Percentiles rank a stretch among this genome's conserved stretches.
Conservation (phyloP, 1,140 invertebrate genomes). For the Calephelis virginiensis region DNA sequence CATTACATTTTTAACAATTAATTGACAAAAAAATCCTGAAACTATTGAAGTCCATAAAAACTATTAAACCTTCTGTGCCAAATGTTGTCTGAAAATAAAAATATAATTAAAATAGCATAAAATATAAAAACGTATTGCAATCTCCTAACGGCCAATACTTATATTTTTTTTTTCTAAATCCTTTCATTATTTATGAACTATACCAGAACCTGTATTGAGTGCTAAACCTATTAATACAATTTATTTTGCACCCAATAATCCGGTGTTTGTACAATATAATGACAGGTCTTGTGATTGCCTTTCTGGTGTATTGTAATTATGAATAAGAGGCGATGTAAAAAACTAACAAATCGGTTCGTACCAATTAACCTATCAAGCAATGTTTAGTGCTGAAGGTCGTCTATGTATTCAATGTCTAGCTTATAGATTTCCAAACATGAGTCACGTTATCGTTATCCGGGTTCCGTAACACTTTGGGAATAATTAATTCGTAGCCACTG, state of each 20-base stretch:
- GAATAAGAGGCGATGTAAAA: conserved; percentile 65
- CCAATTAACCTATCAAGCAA: conserved; percentile 72
- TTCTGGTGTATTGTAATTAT: conserved; percentile 67
- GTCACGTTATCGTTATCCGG: background rate
- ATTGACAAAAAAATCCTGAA: too few species aligned
- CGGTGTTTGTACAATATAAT: conserved; percentile 73
- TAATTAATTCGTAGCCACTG: background rate
- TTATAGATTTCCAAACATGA: conserved; percentile 19
- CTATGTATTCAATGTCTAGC: conserved; percentile 23
- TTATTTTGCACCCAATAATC: conserved; percentile 44
- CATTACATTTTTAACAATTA: too few species aligned
- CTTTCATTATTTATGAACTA: background rate
- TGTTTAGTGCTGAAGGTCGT: conserved; percentile 40
- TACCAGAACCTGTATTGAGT: background rate
- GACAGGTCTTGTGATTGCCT: conserved; percentile 67
- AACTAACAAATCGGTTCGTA: conserved; percentile 66
- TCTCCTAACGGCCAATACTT: too few species aligned
- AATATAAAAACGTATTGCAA: too few species aligned
- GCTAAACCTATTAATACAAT: conserved; percentile 18
- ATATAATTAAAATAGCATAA: too few species aligned
- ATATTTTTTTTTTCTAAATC: background rate
- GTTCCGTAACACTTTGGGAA: background rate
- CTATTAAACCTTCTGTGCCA: too few species aligned
- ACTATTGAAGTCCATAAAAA: too few species aligned
- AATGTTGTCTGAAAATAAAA: too few species aligned